A percentile compares a stretch with the other conserved stretches of the same genome.
phyloP scores from a whole-genome alignment of 2,113 vertebrate species.

The Bettongia penicillata region DNA sequence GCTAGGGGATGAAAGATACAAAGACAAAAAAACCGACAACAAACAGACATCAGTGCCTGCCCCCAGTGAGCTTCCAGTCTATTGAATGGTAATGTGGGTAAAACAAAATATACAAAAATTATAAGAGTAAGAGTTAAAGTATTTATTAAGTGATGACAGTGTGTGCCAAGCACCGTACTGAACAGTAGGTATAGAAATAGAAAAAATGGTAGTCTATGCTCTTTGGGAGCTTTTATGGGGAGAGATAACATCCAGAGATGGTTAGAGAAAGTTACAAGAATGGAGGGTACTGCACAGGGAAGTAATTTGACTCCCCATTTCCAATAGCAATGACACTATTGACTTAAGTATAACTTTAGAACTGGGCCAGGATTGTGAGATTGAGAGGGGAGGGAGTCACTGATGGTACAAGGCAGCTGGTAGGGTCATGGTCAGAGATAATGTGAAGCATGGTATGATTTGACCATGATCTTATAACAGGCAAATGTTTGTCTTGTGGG shows the following conservation, averaged over 20 bases:
- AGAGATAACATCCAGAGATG: not conserved
- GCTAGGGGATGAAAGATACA: not conserved
- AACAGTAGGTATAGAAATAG: not conserved
- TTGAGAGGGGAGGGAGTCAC: not conserved
- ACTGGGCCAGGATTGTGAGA: not conserved
- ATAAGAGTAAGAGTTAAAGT: not conserved
- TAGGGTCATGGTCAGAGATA: not conserved
- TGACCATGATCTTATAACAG: not conserved
- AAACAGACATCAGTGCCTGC: not conserved
- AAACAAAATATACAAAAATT: not conserved
- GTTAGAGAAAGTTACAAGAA: not conserved
- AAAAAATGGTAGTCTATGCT: not conserved
- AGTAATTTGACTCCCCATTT: not conserved
- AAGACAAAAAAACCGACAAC: not conserved
- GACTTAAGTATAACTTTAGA: not conserved
- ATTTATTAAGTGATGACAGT: not conserved
- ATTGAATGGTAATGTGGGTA: not conserved
- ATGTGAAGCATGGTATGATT: not conserved
- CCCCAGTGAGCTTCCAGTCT: not conserved
- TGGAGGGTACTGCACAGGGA: not conserved
- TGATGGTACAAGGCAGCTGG: not conserved
- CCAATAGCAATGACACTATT: not conserved
- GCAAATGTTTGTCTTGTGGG: not conserved
- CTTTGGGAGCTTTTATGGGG: not conserved
- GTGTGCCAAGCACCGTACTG: not conserved